Conservation (phyloP, 2,113 vertebrate genomes). For the Astatoreochromis straeleni region DNA sequence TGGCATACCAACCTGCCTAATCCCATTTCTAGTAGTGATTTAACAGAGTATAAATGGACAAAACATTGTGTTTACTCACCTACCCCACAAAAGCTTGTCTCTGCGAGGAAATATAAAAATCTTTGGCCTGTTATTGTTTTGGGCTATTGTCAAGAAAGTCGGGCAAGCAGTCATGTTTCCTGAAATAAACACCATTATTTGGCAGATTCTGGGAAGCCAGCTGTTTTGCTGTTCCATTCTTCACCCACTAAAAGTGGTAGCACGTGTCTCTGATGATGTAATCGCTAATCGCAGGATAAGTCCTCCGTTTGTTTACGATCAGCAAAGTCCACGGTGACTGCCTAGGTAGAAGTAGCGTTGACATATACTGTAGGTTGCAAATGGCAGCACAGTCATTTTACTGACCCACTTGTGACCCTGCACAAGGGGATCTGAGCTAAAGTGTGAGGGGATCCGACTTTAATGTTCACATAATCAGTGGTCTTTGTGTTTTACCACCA, state of each 20-base stretch:
- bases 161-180: neutral
- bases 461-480: conserved; percentile 55
- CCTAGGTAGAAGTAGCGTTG: neutral
- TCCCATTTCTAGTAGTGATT: conserved; percentile 72
- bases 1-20: conserved; percentile 65
- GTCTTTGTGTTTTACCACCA: conserved; percentile 62
- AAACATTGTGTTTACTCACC: conserved; percentile 5
- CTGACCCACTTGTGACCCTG: conserved; percentile 53
- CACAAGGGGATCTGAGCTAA: conserved; percentile 31
- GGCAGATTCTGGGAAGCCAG: neutral
- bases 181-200: neutral
- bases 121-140: neutral
- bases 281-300: conserved; percentile 2
- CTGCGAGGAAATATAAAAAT: neutral
- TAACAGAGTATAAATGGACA: conserved; percentile 51
- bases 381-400: neutral
- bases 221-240: neutral
- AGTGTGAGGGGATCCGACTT: conserved; percentile 54
- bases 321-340: neutral
- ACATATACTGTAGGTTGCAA: neutral
- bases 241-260: neutral
- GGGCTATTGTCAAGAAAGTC: neutral
- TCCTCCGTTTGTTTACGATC: neutral
- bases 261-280: conserved; percentile 2
- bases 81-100: neutral